phyloP scores from a whole-genome alignment of 2,888 invertebrate species.

The Hybos culiciformis region DNA sequence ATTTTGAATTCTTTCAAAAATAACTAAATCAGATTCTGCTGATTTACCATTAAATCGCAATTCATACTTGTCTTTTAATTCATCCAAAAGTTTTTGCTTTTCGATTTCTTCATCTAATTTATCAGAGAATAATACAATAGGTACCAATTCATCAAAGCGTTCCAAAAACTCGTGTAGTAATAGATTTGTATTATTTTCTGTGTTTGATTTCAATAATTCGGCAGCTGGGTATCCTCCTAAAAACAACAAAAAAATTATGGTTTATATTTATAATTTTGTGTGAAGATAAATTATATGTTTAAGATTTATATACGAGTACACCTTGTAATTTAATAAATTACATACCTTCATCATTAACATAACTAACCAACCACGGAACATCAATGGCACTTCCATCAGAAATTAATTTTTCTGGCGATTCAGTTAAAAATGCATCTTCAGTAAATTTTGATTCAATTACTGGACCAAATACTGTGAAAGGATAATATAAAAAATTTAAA shows the following conservation, averaged over 20 bases:
- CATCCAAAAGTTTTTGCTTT: slow-evolving; percentile 15
- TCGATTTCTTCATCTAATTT: slow-evolving; percentile 40
- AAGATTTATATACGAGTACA: too few species aligned
- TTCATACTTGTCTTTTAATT: slow-evolving; percentile 15
- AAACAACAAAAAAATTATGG: too few species aligned
- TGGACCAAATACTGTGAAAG: background rate
- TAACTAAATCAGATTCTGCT: slow-evolving; percentile 29
- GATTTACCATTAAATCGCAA: background rate
- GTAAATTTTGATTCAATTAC: background rate
- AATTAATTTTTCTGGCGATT: background rate
- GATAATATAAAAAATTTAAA: background rate
- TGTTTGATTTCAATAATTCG: slow-evolving; percentile 39
- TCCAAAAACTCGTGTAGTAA: slow-evolving; percentile 3
- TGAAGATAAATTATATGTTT: too few species aligned
- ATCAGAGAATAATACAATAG: slow-evolving; percentile 47
- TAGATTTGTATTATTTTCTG: slow-evolving; percentile 41
- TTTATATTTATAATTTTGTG: too few species aligned
- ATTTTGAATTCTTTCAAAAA: slow-evolving; percentile 30
- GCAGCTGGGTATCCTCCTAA: slow-evolving; percentile 48
- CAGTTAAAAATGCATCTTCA: background rate
- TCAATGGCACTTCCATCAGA: background rate
- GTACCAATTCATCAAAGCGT: slow-evolving; percentile 35
- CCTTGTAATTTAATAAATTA: too few species aligned
- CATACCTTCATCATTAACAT: slow-evolving; percentile 24
- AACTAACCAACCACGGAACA: background rate